Evolutionary conservation across 1,140 invertebrate genomes (phyloP), one percentile per base, ranked within the genome.

Genomic region (Conus betulinus): DNA sequence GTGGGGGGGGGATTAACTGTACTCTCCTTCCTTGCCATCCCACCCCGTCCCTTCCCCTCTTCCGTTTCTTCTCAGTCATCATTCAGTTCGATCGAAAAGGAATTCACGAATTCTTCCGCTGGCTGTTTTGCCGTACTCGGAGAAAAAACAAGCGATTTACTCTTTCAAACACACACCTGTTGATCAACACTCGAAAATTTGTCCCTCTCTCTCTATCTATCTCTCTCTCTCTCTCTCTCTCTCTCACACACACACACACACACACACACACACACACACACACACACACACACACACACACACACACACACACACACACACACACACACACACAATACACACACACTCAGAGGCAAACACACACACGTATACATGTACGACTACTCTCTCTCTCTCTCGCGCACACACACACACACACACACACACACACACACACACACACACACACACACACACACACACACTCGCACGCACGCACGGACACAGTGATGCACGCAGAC

Each of bases 231-330:
- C 60, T 63, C 60, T 25, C 74, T 25, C 74, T 25, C 74, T 25
- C 74, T 25, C 74, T 25, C 74, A 1, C 74, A 3, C 74, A 3
- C 74, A 3, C 74, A 3, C 74, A 3, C 74, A 3, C 74, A 3
- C 74, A 3, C 74, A 3, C n/a, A 78, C 74, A 76, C 74, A 78
- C 74, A 78, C 74, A 78, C 74, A 78, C 74, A 78, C 74, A 78
- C 74, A 78, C 74, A 78, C 74, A 78, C 74, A 78, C 74, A 78
- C 74, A 78, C 74, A 78, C 74, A 78, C 74, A 78, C 74, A 78
- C 74, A 78, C 74, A 78, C 74, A n/a, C 23, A 25, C 74, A 25
- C 74, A 25, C 74, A 11, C 74, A 25, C 74, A 11, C 74, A 25
- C 74, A 11, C 74, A 1, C 74, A 11, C 74, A 3, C 74, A 78